Conservation (phyloP, 2,797 vertebrate species). For the Bufotes viridis region DNA sequence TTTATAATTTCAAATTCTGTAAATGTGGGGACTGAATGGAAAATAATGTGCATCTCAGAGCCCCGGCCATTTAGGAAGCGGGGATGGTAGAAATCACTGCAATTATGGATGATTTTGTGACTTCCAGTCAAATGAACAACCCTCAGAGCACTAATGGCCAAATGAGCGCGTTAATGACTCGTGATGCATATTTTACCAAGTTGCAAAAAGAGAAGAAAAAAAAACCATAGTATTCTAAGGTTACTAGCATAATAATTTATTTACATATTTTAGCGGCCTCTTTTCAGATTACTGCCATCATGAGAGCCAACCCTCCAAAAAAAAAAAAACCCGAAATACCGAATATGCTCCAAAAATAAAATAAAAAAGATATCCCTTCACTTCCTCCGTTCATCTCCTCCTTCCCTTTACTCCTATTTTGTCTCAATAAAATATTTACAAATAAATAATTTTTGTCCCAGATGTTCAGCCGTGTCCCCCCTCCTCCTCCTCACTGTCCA, state of each 20-base stretch:
- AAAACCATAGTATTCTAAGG: neutral
- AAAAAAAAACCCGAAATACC: too few species aligned
- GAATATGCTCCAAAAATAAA: neutral
- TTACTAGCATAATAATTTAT: slow-evolving; percentile 13
- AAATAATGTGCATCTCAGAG: slow-evolving; percentile 3
- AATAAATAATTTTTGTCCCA: too few species aligned
- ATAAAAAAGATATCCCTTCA: too few species aligned
- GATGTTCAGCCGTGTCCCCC: too few species aligned
- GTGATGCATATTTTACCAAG: slow-evolving; percentile 17
- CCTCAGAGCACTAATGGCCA: slow-evolving; percentile 27
- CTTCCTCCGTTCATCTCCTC: too few species aligned
- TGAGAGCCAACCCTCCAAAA: neutral
- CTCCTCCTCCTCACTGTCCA: too few species aligned
- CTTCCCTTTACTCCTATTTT: too few species aligned
- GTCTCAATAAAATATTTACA: too few species aligned
- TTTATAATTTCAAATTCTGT: slow-evolving; percentile 28
- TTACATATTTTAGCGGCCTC: neutral
- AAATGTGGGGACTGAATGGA: slow-evolving; percentile 13
- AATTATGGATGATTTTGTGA: slow-evolving; percentile 54
- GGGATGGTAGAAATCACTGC: slow-evolving; percentile 9
- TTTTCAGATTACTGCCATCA: neutral
- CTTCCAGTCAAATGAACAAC: slow-evolving; percentile 34
- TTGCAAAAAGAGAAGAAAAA: neutral
- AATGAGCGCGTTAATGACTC: slow-evolving; percentile 22
- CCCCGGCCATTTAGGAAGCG: slow-evolving; percentile 17